A percentile compares a stretch with the other conserved stretches of the same genome.
phyloP scores from a whole-genome alignment of 2,797 vertebrate genomes.

The Austrolebias charrua region DNA sequence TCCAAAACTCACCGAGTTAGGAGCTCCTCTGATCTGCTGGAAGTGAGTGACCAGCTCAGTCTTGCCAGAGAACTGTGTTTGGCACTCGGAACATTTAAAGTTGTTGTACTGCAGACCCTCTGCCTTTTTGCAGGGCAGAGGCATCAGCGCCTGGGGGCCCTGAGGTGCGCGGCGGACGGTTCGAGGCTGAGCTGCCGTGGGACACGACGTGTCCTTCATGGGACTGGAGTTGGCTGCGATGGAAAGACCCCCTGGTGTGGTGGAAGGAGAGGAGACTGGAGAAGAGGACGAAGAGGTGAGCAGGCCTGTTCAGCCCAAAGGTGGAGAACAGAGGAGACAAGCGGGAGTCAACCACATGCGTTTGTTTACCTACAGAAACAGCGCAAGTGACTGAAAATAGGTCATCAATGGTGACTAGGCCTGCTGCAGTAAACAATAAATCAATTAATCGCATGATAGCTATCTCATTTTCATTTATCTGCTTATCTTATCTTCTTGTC shows the following conservation, averaged over 20 bases:
- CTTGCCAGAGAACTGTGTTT: slow-evolving; percentile 88
- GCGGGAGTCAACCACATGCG: slow-evolving; percentile 5
- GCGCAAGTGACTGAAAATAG: too few species aligned
- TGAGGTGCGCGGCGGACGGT: slow-evolving; percentile 74
- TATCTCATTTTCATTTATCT: too few species aligned
- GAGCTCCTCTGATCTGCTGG: slow-evolving; percentile 83
- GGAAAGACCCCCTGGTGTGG: slow-evolving; percentile 52
- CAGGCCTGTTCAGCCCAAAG: slow-evolving; percentile 65
- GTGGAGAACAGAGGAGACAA: slow-evolving; percentile 38
- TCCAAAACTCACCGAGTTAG: slow-evolving; percentile 76
- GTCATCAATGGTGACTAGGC: too few species aligned
- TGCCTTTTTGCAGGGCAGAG: slow-evolving; percentile 75
- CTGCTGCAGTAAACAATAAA: too few species aligned
- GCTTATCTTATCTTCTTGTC: too few species aligned
- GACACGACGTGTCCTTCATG: slow-evolving; percentile 68
- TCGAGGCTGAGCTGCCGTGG: slow-evolving; percentile 62
- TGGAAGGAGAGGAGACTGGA: slow-evolving; percentile 72
- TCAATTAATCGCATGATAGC: too few species aligned
- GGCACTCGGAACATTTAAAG: slow-evolving; percentile 91
- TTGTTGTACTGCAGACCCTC: slow-evolving; percentile 84
- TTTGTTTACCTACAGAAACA: too few species aligned
- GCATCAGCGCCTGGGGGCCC: slow-evolving; percentile 82
- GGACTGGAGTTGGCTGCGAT: slow-evolving; percentile 69
- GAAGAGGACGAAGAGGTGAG: slow-evolving; percentile 78
- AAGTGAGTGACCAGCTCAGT: slow-evolving; percentile 90